Evolutionary conservation across 2,113 vertebrate genomes (phyloP).

Genomic region (Vombatus ursinus): DNA sequence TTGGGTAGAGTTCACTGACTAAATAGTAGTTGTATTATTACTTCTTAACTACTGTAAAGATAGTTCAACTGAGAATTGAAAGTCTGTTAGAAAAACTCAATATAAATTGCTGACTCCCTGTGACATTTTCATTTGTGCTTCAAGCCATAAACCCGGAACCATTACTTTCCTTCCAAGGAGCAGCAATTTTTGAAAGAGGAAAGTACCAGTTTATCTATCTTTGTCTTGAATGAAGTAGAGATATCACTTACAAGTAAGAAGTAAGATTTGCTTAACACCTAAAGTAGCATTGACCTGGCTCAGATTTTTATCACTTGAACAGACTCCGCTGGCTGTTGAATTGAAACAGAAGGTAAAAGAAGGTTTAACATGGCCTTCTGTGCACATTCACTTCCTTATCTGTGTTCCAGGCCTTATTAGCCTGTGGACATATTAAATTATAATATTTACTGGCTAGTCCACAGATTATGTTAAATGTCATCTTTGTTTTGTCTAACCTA

Average conservation of each 20-base stretch:
- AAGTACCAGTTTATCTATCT: conserved; percentile 71
- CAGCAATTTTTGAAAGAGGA: conserved; percentile 68
- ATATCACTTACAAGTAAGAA: conserved; percentile 74
- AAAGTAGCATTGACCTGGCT: conserved; percentile 65
- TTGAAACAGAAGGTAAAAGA: not conserved
- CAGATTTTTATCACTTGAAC: conserved; percentile 42
- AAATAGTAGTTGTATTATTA: conserved; percentile 7
- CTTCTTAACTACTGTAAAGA: conserved; percentile 45
- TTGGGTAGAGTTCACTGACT: not conserved
- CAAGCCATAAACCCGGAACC: conserved; percentile 39
- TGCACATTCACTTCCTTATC: not conserved
- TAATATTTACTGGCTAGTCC: not conserved
- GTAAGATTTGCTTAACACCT: conserved; percentile 69
- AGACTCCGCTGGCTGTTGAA: conserved; percentile 46
- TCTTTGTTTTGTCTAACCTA: conserved; percentile 39
- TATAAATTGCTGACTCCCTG: conserved; percentile 43
- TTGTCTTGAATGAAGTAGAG: conserved; percentile 53
- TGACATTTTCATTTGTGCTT: conserved; percentile 60
- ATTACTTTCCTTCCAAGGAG: conserved; percentile 72
- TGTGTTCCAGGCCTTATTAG: not conserved
- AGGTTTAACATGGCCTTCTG: not conserved
- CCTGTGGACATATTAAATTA: not conserved
- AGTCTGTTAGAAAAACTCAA: conserved; percentile 45
- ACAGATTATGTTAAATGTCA: not conserved
- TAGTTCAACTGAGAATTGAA: conserved; percentile 27